Percentiles rank a stretch among this genome's conserved stretches.
Evolutionary conservation across 2,113 vertebrate genomes (phyloP).

Genomic region (Cyanoderma ruficeps): DNA sequence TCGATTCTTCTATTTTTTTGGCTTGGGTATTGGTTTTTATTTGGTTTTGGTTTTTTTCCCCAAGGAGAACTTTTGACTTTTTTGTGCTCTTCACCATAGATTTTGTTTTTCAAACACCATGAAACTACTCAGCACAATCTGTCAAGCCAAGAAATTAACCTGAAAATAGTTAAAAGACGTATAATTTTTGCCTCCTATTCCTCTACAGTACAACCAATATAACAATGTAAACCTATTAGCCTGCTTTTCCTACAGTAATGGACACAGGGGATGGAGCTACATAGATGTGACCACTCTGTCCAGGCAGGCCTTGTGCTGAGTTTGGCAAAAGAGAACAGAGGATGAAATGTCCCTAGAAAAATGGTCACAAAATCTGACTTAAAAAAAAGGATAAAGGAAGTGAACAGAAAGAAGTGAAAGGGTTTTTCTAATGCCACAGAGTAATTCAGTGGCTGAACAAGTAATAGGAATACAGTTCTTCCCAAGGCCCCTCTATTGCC

Average conservation of each 20-base stretch:
- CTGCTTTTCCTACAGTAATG: neutral
- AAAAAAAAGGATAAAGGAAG: neutral
- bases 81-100: neutral
- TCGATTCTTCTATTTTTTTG: neutral
- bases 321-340: neutral
- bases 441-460: neutral
- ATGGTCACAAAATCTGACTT: neutral
- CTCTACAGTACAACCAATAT: neutral
- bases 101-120: neutral
- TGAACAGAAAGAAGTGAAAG: neutral
- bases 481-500: neutral
- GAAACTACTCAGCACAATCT: neutral
- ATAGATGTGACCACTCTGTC: neutral
- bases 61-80: neutral
- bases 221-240: neutral
- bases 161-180: neutral
- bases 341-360: neutral
- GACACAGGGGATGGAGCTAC: neutral
- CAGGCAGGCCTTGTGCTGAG: neutral
- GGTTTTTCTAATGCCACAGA: neutral
- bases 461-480: neutral
- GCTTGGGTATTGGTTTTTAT: neutral
- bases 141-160: neutral
- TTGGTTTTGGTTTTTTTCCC: neutral
- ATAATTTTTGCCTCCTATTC: neutral